Conservation (phyloP, 1,140 invertebrate species). For the Temnothorax curvispinosus region DNA sequence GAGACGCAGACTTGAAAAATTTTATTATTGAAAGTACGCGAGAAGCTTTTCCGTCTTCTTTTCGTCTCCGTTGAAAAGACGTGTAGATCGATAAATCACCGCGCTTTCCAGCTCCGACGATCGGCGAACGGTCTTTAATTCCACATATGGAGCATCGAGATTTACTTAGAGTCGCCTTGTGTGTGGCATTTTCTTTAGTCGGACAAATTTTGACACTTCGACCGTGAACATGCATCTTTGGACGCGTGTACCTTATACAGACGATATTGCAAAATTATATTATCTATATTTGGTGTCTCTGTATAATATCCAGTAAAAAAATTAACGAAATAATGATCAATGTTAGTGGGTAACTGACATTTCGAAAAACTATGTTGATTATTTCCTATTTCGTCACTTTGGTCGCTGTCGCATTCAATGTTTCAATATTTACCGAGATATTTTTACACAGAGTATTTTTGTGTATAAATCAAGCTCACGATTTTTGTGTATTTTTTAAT, state of each 20-base stretch:
- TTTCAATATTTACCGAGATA: neutral
- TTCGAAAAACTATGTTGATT: neutral
- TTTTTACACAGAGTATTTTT: neutral
- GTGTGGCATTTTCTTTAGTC: neutral
- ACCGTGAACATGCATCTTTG: neutral
- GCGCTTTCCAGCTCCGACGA: constrained; percentile 4
- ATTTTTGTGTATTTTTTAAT: neutral
- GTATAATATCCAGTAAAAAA: neutral
- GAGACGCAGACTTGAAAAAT: constrained; percentile 14
- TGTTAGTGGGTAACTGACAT: neutral
- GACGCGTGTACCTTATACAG: neutral
- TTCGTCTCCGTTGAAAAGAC: neutral
- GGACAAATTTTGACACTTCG: neutral
- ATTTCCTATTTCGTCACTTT: neutral
- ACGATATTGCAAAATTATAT: neutral
- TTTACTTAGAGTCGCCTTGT: constrained; percentile 1
- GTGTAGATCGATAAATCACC: constrained; percentile 22
- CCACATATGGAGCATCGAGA: neutral
- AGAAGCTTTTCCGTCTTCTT: constrained; percentile 22
- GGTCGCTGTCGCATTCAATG: neutral
- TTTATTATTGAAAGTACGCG: neutral
- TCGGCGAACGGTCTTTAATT: constrained; percentile 9
- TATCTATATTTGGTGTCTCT: neutral
- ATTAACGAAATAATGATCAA: neutral
- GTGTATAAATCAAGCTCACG: neutral